Evolutionary conservation across 2,797 vertebrate species (phyloP).

Genomic region (Hephaestus fuliginosus): DNA sequence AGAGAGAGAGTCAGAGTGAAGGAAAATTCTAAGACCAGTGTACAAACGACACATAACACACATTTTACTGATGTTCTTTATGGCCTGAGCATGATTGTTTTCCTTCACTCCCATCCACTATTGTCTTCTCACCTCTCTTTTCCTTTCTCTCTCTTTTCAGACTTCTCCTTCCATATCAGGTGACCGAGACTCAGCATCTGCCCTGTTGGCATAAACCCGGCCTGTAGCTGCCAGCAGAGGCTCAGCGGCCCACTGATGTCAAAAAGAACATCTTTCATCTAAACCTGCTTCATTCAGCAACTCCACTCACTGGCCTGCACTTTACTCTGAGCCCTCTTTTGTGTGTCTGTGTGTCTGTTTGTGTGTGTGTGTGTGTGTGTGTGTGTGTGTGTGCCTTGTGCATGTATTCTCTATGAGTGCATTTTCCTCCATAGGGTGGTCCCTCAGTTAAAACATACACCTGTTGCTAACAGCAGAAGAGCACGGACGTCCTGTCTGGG

Average conservation of each 20-base stretch:
- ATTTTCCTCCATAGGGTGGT: constrained; percentile 46
- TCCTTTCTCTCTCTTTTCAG: constrained; percentile 42
- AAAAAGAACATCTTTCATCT: constrained; percentile 73
- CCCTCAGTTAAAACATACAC: constrained; percentile 57
- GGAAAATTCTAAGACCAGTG: constrained; percentile 17
- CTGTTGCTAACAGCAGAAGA: constrained; percentile 58
- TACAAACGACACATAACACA: constrained; percentile 14
- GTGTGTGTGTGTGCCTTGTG: constrained; percentile 17
- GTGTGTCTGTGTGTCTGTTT: constrained; percentile 30
- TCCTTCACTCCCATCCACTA: constrained; percentile 11
- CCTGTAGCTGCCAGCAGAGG: constrained; percentile 66
- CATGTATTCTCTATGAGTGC: constrained; percentile 23
- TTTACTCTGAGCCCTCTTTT: constrained; percentile 56
- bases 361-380: constrained; percentile 43
- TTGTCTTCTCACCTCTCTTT: constrained; percentile 44
- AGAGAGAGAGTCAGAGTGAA: constrained; percentile 34
- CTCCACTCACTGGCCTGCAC: constrained; percentile 55
- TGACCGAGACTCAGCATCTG: constrained; percentile 74
- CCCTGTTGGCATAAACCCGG: constrained; percentile 64
- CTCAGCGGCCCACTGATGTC: constrained; percentile 67
- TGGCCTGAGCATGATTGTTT: constrained; percentile 22
- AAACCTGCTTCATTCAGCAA: constrained; percentile 75
- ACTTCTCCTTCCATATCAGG: constrained; percentile 64
- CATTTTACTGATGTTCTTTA: constrained; percentile 30
- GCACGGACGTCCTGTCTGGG: constrained; percentile 27